Base-by-base conservation (phyloP, 2,888 invertebrate genomes). In the Phyllotreta cruciferae region DNA sequence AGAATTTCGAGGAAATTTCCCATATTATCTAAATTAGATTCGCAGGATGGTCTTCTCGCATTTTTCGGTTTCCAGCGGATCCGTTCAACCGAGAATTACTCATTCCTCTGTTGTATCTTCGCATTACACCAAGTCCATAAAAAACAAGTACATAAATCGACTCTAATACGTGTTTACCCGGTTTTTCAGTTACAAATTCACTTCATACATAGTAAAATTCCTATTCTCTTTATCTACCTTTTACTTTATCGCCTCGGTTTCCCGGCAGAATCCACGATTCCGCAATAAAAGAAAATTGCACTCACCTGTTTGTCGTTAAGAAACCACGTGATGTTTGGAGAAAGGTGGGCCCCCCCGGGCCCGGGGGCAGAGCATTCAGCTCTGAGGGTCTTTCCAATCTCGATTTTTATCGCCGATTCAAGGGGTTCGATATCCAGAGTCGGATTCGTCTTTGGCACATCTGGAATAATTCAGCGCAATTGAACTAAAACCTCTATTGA, bases 261-360 rank as follows among this genome's bases (percentile, higher is more conserved):
- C 37, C 37, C 14, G 47, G 24, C 24, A 47, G n/a, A 47, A 34
- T 24, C 47, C 11, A 44, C 44, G 24, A 44, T 44, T 44, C 11
- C 5, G 36, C 50, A 50, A 50, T 50, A 50, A 50, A 50, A 38
- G 39, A 39, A 39, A 53, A 39, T 39, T 39, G 24, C 34, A 45
- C 73, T 77, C 73, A 82, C 83, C 78, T 79, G 73, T 66, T 80
- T 76, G 42, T 79, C 78, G 70, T 83, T 83, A 67, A 83, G 80
- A 70, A 77, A 82, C 82, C 83, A 83, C 38, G 82, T 82, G 64
- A 83, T 73, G 71, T 83, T 83, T 11, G 82, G 80, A 0, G 81
- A 73, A 1, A 82, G 83, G 71, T 78, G 78, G 2, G 81, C 82
- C 37, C 78, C 76, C 3, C 4, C 35, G 8, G 50, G 50, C 0